Conservation (phyloP, 2,113 vertebrate genomes). For the Turdus rufiventris region DNA sequence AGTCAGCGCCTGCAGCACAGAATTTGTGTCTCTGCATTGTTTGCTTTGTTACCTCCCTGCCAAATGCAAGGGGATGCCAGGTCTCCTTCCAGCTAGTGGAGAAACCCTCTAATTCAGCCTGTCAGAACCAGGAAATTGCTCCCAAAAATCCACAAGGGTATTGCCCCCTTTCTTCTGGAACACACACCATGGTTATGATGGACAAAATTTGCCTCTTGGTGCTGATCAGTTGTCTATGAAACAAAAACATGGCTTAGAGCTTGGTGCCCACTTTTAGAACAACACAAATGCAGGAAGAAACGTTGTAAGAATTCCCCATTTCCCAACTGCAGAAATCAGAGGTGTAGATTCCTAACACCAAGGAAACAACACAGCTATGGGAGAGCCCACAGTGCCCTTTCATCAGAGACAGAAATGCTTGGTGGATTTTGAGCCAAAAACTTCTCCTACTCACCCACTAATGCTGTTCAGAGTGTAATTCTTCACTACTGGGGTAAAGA, state of each 20-base stretch:
- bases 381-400: background rate
- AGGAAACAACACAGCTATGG: background rate
- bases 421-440: background rate
- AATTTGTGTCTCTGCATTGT: background rate
- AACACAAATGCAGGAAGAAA: background rate
- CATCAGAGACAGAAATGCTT: background rate
- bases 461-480: background rate
- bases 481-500: background rate
- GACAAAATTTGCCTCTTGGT: background rate
- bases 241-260: background rate
- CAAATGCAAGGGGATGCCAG: background rate
- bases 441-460: background rate
- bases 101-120: background rate
- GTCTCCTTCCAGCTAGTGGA: background rate
- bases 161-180: background rate
- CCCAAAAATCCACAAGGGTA: background rate
- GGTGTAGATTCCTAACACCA: background rate
- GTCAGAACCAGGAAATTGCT: background rate
- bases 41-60: background rate
- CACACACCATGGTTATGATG: background rate
- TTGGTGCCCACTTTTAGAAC: background rate
- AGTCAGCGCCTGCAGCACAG: background rate
- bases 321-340: background rate
- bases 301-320: background rate
- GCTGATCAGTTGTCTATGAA: background rate